Evolutionary conservation across 2,113 vertebrate genomes (phyloP), one percentile per base, ranked within the genome.

Genomic region (Cyanoramphus novaezelandiae): DNA sequence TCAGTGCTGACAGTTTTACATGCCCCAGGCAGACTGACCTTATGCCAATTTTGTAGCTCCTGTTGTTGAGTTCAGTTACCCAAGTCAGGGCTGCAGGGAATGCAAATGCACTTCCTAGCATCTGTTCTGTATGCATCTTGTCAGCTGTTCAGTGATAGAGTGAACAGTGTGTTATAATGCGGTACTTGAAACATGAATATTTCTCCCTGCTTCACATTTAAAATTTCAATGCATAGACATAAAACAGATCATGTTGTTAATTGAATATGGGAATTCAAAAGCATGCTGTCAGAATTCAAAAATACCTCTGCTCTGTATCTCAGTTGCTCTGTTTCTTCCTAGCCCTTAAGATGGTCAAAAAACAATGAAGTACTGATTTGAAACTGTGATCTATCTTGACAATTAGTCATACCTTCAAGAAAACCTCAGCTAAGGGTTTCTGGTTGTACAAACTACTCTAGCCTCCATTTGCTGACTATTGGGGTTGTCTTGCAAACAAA

Each of bases 101-200:
- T 96, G 68, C 55, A 83, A 84, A 64, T 82, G 23, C 46, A 62
- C 67, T 93, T 89, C 55, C 62, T 79, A 35, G 86, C 94, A 92
- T 96, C 94, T 96, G 95, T 85, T 96, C 84, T 77, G 28, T 65
- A 33, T 94, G 81, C 65, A 84, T 74, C 75, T 86, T 75, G 43
- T 75, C 82, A 94, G 72, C 72, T 93, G 63, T 81, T 74, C 4
- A 0, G 33, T 1, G 6, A 50, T 67, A 12, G 72, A 77, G 78
- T 64, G 55, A 92, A 59, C 59, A 53, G 59, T 33, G 39, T 70
- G 46, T 85, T 83, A 46, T 7, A 74, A 78, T 53, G 63, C 29
- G 59, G n/a, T 74, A 65, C 55, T 88, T 80, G 35, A 88, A 90
- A 90, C 24, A 4, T 44, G 27, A 81, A 12, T 86, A 17, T 49